Conservation (phyloP, 1,140 invertebrate species). For the Mycetomoellerius zeteki region DNA sequence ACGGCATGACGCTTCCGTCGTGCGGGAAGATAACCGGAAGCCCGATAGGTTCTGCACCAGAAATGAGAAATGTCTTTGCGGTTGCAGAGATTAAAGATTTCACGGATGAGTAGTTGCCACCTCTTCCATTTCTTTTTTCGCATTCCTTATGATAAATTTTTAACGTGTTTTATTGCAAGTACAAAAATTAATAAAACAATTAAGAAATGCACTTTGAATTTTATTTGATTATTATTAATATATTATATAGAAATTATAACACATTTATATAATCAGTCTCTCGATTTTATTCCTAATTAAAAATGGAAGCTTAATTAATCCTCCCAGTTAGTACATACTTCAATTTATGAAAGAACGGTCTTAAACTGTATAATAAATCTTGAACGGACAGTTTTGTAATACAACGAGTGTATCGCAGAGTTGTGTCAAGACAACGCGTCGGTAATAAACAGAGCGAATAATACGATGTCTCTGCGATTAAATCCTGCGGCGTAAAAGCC, state of each 20-base stretch:
- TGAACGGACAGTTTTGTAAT: neutral
- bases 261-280: neutral
- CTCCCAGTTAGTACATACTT: neutral
- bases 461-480: conserved; percentile 74
- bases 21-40: conserved; percentile 84
- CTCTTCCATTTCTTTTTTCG: conserved; percentile 51
- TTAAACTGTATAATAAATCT: neutral
- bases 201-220: neutral
- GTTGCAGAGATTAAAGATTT: conserved; percentile 79
- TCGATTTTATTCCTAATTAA: neutral
- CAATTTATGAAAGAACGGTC: neutral
- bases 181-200: neutral
- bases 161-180: neutral
- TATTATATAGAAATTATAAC: neutral
- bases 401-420: neutral
- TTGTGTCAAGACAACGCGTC: conserved; percentile 40
- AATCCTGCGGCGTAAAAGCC: conserved; percentile 81
- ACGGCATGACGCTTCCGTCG: conserved; percentile 82
- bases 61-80: conserved; percentile 86
- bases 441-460: conserved; percentile 81
- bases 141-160: neutral
- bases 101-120: conserved; percentile 68
- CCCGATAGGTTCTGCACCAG: conserved; percentile 83
- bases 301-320: neutral
- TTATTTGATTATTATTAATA: neutral